Conservation (phyloP, 2,888 invertebrate genomes). For the Mellilla xanthometata region DNA sequence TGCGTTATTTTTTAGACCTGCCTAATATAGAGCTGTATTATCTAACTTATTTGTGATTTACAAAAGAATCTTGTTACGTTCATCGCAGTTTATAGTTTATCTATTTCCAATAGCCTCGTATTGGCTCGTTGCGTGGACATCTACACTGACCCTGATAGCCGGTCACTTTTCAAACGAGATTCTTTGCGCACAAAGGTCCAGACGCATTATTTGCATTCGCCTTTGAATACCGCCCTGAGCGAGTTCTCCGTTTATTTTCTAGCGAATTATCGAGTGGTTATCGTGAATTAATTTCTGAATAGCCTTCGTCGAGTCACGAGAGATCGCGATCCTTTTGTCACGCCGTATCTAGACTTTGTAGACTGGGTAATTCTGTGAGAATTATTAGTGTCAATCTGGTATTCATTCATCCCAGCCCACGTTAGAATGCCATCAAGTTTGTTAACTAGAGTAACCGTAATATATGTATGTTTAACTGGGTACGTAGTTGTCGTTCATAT, state of each 20-base stretch:
- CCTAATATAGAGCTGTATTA: no score
- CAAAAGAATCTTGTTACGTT: no score
- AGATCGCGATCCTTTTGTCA: conserved; percentile 34
- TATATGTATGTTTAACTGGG: no score
- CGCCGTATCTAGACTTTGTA: conserved; percentile 13
- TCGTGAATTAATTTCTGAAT: conserved; percentile 49
- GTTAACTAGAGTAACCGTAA: background rate
- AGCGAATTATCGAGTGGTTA: conserved; percentile 40
- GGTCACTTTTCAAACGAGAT: conserved; percentile 40
- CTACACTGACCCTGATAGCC: conserved; percentile 20
- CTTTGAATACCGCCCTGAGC: conserved; percentile 46
- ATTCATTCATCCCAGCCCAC: conserved; percentile 5
- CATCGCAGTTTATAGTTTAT: background rate
- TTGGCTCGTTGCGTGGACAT: conserved; percentile 1
- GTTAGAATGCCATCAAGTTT: conserved; percentile 3
- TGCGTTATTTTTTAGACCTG: no score
- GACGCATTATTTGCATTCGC: conserved; percentile 43
- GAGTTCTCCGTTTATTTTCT: conserved; percentile 39
- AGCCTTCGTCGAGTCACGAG: conserved; percentile 59
- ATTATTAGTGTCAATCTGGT: background rate
- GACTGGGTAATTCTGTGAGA: background rate
- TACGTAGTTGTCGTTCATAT: no score
- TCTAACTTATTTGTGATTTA: no score
- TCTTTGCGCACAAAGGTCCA: conserved; percentile 45
- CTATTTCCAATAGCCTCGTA: background rate